phyloP scores from a whole-genome alignment of 2,113 vertebrate genomes.

The Tachycineta bicolor region DNA sequence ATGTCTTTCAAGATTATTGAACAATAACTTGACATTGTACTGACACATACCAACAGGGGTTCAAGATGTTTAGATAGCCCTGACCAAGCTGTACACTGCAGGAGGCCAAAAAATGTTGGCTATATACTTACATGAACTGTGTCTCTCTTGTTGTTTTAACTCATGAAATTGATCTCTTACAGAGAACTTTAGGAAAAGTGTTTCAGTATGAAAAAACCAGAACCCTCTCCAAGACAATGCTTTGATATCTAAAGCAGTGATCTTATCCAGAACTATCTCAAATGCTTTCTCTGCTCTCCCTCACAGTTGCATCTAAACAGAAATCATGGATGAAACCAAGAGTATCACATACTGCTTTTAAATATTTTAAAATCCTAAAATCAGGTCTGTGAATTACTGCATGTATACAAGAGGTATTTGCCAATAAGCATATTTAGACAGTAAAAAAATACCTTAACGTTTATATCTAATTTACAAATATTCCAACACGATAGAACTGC shows the following conservation, averaged over 20 bases:
- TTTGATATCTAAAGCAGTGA: background rate
- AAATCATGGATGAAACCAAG: background rate
- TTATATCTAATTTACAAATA: conserved; percentile 57
- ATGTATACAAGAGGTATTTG: conserved; percentile 38
- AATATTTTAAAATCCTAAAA: conserved; percentile 43
- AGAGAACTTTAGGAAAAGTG: conserved; percentile 32
- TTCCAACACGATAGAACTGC: background rate
- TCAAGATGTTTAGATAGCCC: conserved; percentile 62
- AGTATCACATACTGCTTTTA: background rate
- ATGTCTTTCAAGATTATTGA: conserved; percentile 58
- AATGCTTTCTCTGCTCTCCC: background rate
- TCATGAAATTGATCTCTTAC: conserved; percentile 61
- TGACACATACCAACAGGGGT: conserved; percentile 59
- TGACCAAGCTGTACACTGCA: conserved; percentile 57
- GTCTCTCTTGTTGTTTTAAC: conserved; percentile 58
- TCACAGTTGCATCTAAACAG: conserved; percentile 15
- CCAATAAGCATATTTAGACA: conserved; percentile 37
- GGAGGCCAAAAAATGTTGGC: conserved; percentile 57
- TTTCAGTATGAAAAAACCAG: background rate
- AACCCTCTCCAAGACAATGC: background rate
- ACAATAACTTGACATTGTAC: conserved; percentile 64
- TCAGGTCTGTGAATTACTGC: conserved; percentile 3
- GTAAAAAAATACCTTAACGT: conserved; percentile 35
- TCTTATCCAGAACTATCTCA: background rate
- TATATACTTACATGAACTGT: conserved; percentile 39